A percentile compares a stretch with the other conserved stretches of the same genome.
Evolutionary conservation across 2,888 invertebrate species (phyloP).

Genomic region (Mythimna pallens): DNA sequence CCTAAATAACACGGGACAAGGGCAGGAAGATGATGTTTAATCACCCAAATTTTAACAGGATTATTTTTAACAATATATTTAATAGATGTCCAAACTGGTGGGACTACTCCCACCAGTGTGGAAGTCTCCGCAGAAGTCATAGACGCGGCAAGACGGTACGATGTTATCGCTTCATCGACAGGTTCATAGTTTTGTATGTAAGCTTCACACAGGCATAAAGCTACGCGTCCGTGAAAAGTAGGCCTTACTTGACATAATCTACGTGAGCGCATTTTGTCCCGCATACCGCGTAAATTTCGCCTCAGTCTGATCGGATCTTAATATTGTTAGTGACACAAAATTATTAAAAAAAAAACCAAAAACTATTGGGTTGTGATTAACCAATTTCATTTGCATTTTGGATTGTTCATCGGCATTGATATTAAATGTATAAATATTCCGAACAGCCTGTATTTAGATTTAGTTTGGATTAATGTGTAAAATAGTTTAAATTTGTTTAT

Average conservation of each 20-base stretch:
- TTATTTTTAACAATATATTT: no score
- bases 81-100: no score
- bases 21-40: no score
- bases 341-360: neutral
- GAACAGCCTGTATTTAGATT: conserved; percentile 60
- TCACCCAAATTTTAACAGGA: no score
- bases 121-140: neutral
- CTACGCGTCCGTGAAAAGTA: no score
- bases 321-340: neutral
- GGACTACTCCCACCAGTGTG: neutral
- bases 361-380: conserved; percentile 9
- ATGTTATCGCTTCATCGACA: no score
- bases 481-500: conserved; percentile 22
- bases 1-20: no score
- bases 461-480: conserved; percentile 53
- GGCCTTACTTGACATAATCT: neutral
- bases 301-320: neutral
- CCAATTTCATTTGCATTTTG: neutral
- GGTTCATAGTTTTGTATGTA: no score
- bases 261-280: neutral
- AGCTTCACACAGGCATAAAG: no score
- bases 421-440: conserved; percentile 43
- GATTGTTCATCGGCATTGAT: conserved; percentile 1
- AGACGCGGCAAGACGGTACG: no score
- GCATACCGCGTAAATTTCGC: neutral